Evolutionary conservation across 2,797 vertebrate genomes (phyloP).

Genomic region (Hippopotamyrus pictus): DNA sequence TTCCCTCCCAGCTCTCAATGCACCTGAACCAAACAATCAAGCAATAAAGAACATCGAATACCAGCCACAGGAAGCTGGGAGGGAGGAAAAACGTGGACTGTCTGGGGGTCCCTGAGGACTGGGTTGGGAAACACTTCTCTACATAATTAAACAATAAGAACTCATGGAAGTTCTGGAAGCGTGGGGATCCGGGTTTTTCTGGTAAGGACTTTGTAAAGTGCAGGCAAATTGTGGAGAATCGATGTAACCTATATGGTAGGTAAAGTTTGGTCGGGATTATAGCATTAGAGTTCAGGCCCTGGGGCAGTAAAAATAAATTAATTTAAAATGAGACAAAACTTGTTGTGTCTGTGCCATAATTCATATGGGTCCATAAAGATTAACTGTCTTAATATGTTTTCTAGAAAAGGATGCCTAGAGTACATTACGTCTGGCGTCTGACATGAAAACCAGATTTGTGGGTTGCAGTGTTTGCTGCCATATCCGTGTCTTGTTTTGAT

Average conservation of each 20-base stretch:
- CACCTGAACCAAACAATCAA: neutral
- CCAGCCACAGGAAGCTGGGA: neutral
- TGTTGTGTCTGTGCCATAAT: neutral
- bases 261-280: neutral
- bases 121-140: neutral
- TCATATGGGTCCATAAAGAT: neutral
- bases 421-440: neutral
- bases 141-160: neutral
- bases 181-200: neutral
- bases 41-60: neutral
- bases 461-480: neutral
- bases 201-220: neutral
- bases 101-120: neutral
- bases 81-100: neutral
- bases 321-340: neutral
- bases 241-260: neutral
- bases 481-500: neutral
- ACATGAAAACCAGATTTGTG: neutral
- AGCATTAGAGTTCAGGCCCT: constrained; percentile 2
- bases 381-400: neutral
- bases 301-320: constrained; percentile 1
- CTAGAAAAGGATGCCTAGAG: neutral
- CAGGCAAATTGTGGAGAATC: neutral
- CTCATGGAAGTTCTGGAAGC: neutral
- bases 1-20: neutral